Evolutionary conservation across 1,140 invertebrate species (phyloP).

Genomic region (Belonocnema kinseyi): DNA sequence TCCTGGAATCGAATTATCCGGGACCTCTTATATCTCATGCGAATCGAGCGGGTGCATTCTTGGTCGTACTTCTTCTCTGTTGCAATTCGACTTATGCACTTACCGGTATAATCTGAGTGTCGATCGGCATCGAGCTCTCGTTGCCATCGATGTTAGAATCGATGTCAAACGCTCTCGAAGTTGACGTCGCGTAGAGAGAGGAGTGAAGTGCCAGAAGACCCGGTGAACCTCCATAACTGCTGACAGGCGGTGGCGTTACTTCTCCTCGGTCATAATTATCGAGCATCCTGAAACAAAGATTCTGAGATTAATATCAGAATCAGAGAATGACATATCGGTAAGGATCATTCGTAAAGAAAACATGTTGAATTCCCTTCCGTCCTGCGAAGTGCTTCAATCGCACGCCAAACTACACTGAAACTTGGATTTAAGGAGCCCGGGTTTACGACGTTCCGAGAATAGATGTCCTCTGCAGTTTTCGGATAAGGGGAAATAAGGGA

Average conservation of each 20-base stretch:
- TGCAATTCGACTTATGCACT: constrained; percentile 35
- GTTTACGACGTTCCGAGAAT: too few relatives aligned
- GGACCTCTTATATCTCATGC: constrained; percentile 6
- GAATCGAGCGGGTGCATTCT: constrained; percentile 5
- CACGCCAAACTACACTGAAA: too few relatives aligned
- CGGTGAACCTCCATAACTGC: constrained; percentile 70
- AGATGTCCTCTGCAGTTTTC: too few relatives aligned
- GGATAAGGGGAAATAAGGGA: too few relatives aligned
- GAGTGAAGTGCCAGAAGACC: constrained; percentile 72
- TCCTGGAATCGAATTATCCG: constrained; percentile 20
- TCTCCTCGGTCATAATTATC: constrained; percentile 74
- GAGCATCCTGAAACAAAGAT: constrained; percentile 69
- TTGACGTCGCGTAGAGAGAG: constrained; percentile 70
- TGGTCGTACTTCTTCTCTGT: constrained; percentile 21
- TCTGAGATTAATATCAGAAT: too few relatives aligned
- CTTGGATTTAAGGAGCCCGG: too few relatives aligned
- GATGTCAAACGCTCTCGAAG: constrained; percentile 70
- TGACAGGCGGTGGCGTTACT: constrained; percentile 71
- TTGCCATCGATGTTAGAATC: constrained; percentile 71
- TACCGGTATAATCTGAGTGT: constrained; percentile 74
- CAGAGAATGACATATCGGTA: too few relatives aligned
- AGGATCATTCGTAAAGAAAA: too few relatives aligned
- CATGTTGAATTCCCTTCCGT: too few relatives aligned
- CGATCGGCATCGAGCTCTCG: constrained; percentile 71
- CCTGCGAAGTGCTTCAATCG: too few relatives aligned